These are phyloP conservation scores for Sarcophaga carnaria DNA, from an alignment of 2,888 invertebrate species.

Conservation along the genomic window DNA sequence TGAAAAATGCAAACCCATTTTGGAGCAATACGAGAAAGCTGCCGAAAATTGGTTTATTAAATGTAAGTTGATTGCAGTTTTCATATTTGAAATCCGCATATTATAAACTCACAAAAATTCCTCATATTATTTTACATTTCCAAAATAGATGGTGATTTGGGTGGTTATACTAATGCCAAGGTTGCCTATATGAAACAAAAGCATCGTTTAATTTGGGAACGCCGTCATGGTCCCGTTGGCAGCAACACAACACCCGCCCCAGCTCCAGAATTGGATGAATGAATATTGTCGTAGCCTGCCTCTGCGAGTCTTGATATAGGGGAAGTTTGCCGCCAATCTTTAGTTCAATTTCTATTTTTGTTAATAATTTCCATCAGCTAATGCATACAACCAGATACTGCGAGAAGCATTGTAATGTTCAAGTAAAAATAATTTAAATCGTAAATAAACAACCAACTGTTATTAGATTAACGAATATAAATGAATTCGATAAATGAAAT, in stretches of 20 bases:
- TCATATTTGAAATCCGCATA: not conserved
- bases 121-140: not conserved
- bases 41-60: conserved; percentile 95
- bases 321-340: conserved; percentile 19
- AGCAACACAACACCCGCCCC: conserved; percentile 83
- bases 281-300: not conserved
- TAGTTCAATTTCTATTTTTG: conserved; percentile 48
- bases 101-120: too few species aligned
- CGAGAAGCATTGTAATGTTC: conserved; percentile 36
- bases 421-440: conserved; percentile 11
- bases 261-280: conserved; percentile 54
- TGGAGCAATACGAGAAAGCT: conserved; percentile 89
- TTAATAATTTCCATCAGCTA: conserved; percentile 45
- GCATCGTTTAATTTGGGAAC: conserved; percentile 98
- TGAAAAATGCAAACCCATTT: conserved; percentile 86
- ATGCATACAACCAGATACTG: conserved; percentile 44
- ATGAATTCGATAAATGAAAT: conserved; percentile 7
- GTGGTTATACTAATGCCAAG: conserved; percentile 87
- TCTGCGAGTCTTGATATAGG: conserved; percentile 1
- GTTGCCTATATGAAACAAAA: conserved; percentile 98
- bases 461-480: conserved; percentile 47
- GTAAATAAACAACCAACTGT: conserved; percentile 16
- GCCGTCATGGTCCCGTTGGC: conserved; percentile 92
- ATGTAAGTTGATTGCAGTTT: conserved; percentile 85
- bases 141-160: conserved; percentile 94